These are phyloP conservation scores for Ellobium chinense DNA, from an alignment of 2,888 invertebrate species.

Conservation along the genomic window DNA sequence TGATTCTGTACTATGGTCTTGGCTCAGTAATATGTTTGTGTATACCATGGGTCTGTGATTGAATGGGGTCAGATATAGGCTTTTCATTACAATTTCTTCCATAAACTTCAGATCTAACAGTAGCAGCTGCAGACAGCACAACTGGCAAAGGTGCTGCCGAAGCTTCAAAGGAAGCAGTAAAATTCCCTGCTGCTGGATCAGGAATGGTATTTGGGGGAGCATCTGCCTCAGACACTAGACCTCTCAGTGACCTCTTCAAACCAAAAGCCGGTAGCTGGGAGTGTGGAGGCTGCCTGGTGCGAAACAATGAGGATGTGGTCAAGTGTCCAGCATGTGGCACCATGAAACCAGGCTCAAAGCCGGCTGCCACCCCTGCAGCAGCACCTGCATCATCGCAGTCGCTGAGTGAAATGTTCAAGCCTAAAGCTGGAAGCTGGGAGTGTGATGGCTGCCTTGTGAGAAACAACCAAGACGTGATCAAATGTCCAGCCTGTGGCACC, in stretches of 20 bases:
- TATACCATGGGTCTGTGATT: too few relatives aligned
- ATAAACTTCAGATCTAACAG: too few relatives aligned
- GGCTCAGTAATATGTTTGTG: too few relatives aligned
- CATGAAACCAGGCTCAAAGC: slow-evolving; percentile 70
- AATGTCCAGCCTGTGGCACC: slow-evolving; percentile 73
- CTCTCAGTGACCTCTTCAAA: slow-evolving; percentile 80
- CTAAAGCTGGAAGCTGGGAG: slow-evolving; percentile 83
- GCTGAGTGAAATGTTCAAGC: slow-evolving; percentile 81
- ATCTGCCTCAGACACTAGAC: neutral
- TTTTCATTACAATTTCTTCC: too few relatives aligned
- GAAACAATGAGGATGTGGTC: slow-evolving; percentile 79
- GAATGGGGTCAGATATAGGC: too few relatives aligned
- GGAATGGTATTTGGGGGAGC: neutral
- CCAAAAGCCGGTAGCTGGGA: slow-evolving; percentile 83
- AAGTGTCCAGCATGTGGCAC: slow-evolving; percentile 74
- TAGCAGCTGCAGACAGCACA: neutral
- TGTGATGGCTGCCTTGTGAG: slow-evolving; percentile 84
- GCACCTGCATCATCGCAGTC: neutral
- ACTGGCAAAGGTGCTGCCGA: neutral
- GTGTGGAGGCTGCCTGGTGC: slow-evolving; percentile 84
- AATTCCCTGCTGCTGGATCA: neutral
- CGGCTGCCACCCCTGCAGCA: slow-evolving; percentile 50
- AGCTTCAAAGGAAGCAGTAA: neutral
- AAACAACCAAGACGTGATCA: slow-evolving; percentile 79
- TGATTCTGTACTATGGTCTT: too few relatives aligned